Percentiles rank a stretch among this genome's conserved stretches.
Evolutionary conservation across 1,140 invertebrate genomes (phyloP).

Genomic region (Eurosta solidaginis): DNA sequence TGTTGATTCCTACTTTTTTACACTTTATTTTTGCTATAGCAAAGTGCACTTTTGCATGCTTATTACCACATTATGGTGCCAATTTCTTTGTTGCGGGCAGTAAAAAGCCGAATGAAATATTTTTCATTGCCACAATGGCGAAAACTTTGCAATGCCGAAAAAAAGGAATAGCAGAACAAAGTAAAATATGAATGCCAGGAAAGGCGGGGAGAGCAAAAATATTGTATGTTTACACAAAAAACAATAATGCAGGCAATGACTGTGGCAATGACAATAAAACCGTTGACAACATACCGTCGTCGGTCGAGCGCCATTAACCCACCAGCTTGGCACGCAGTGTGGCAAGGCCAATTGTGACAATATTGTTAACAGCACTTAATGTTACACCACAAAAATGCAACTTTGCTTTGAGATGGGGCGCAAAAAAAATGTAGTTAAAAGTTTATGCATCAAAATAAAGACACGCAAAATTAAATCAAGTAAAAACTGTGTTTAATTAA

Average conservation of each 20-base stretch:
- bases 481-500: too few relatives aligned
- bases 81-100: constrained; percentile 3
- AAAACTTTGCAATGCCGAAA: background rate
- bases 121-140: background rate
- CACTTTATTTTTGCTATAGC: background rate
- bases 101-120: background rate
- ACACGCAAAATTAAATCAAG: background rate
- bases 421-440: background rate
- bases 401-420: too few relatives aligned
- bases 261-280: background rate
- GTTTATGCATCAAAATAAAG: background rate
- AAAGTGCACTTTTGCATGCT: background rate
- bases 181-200: background rate
- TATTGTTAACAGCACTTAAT: background rate
- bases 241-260: background rate
- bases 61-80: constrained; percentile 12
- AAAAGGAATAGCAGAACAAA: background rate
- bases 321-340: background rate
- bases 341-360: background rate
- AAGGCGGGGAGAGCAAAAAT: background rate
- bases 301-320: too few relatives aligned
- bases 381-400: background rate
- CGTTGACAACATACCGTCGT: background rate
- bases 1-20: background rate
- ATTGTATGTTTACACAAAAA: background rate